phyloP scores from a whole-genome alignment of 2,113 vertebrate genomes.

The Oxyura jamaicensis region DNA sequence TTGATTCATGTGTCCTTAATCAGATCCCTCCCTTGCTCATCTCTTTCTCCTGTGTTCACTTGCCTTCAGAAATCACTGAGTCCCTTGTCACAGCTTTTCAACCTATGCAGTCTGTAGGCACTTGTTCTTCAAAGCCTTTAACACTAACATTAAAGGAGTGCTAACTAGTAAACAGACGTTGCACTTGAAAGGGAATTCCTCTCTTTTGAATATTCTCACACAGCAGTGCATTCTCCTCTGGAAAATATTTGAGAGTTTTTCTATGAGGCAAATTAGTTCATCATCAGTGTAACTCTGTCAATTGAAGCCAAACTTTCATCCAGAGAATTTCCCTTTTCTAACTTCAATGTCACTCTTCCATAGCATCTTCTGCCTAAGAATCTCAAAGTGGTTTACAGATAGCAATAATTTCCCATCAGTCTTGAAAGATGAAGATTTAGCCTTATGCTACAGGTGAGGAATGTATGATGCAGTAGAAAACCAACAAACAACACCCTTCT shows the following conservation, averaged over 20 bases:
- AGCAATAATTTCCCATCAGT: background rate
- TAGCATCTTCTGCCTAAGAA: background rate
- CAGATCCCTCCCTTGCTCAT: background rate
- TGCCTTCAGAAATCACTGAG: background rate
- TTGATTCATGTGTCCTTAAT: background rate
- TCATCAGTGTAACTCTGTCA: background rate
- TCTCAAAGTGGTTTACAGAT: background rate
- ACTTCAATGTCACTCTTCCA: background rate
- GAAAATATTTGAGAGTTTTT: background rate
- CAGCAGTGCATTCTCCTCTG: background rate
- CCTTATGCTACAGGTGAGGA: background rate
- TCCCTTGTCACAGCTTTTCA: background rate
- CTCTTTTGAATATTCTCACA: background rate
- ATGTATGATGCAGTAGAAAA: background rate
- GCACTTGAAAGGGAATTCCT: constrained; percentile 33
- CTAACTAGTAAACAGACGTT: background rate
- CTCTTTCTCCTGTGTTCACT: background rate
- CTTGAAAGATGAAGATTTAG: background rate
- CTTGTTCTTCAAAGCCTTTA: background rate
- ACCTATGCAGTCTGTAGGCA: background rate
- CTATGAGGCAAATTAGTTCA: background rate
- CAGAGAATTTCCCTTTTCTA: background rate
- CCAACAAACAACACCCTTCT: too few species aligned
- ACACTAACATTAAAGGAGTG: background rate
- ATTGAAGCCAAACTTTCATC: background rate